phyloP scores from a whole-genome alignment of 2,113 vertebrate species.

The Piprites chloris region DNA sequence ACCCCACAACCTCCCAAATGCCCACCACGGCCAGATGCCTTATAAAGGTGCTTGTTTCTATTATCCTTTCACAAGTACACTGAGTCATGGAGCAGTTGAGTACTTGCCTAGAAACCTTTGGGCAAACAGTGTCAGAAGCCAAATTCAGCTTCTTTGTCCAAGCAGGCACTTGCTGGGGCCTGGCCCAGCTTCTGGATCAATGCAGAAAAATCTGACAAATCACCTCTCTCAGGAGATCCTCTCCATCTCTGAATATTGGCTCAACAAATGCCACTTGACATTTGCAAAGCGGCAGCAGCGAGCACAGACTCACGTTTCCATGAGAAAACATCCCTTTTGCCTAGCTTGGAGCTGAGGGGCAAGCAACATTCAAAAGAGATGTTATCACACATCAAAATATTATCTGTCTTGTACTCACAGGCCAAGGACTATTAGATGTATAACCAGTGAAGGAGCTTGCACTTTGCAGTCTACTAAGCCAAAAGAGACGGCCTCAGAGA shows the following conservation, averaged over 20 bases:
- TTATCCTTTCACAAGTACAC: not conserved
- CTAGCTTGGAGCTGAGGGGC: not conserved
- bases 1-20: not conserved
- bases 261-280: not conserved
- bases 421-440: not conserved
- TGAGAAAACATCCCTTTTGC: not conserved
- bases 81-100: not conserved
- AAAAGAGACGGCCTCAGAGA: not conserved
- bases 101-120: not conserved
- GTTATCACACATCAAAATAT: not conserved
- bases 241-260: not conserved
- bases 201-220: not conserved
- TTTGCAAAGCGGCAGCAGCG: not conserved
- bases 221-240: not conserved
- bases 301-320: not conserved
- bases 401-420: not conserved
- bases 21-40: not conserved
- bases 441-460: not conserved
- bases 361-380: not conserved
- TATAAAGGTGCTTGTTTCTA: not conserved
- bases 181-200: not conserved
- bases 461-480: not conserved
- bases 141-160: not conserved
- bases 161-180: not conserved
- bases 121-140: not conserved